Base-by-base conservation (phyloP, 1,140 invertebrate genomes). In the Ceratina australensis region DNA sequence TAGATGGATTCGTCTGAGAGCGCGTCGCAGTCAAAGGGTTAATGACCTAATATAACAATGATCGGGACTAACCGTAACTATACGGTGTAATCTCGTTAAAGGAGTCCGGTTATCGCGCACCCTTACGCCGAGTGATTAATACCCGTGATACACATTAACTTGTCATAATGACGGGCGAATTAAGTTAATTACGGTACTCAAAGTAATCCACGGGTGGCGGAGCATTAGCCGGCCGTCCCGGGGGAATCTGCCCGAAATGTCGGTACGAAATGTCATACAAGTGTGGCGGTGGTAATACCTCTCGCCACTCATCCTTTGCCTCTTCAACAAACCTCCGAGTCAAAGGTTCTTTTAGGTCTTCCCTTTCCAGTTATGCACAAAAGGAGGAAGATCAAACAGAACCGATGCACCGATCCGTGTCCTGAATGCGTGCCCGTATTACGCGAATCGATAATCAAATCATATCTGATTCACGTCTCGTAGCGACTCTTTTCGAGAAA, bases 141-240 rank as follows among this genome's bases (percentile, higher is more conserved):
- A 59, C 22, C 16, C 64, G 18, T 78, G 66, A 72, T 52, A 33
- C 28, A 28, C 26, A 5, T 54, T 69, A 64, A 76, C 50, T 63
- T 65, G 72, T 68, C 54, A 66, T 84, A 78, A 85, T 81, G 72
- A 83, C 67, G 28, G 56, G 69, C 26, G 72, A 71, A 78, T 78
- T 85, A 84, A 77, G 74, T 76, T 84, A 78, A 84, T 87, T 86
- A 84, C 72, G 78, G 60, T 63, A 72, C 74, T 81, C 74, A 81
- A 84, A 84, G 79, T 85, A 78, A 76, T 84, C 82, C 68, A 74
- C 82, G 73, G 50, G 24, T 72, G 78, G 74, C 49, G 24, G 52
- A 78, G 78, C 78, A 78, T 77, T 63, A 73, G 69, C 16, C 22
- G 50, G 64, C 15, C 22, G 71, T 78, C 64, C 75, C 26, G 18